These are phyloP conservation scores for Lanius ludovicianus DNA, from an alignment of 2,113 vertebrate species.

Conservation along the genomic window DNA sequence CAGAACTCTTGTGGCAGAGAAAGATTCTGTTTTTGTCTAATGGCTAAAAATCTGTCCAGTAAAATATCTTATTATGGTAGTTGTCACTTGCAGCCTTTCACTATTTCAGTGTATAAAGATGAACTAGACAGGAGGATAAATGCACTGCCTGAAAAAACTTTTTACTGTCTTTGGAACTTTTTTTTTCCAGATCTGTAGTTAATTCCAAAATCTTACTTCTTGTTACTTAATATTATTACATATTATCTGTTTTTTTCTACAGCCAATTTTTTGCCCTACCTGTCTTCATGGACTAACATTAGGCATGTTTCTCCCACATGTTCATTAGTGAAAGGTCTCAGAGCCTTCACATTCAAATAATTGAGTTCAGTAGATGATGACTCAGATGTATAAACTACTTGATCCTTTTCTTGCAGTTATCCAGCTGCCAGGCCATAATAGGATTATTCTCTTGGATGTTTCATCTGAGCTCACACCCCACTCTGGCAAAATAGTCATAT, in stretches of 20 bases:
- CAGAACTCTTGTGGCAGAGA: neutral
- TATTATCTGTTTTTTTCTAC: neutral
- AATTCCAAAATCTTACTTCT: neutral
- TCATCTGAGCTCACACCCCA: neutral
- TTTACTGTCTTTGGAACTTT: neutral
- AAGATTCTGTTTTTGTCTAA: neutral
- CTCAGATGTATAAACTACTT: constrained; percentile 28
- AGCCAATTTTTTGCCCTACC: neutral
- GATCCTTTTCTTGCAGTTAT: neutral
- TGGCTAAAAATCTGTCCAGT: neutral
- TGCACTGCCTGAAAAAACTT: neutral
- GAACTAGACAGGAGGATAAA: neutral
- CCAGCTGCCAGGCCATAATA: constrained; percentile 28
- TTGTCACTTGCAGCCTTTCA: neutral
- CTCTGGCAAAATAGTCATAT: constrained; percentile 14
- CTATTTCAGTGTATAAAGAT: neutral
- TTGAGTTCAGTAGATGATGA: constrained; percentile 29
- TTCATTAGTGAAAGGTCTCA: constrained; percentile 23
- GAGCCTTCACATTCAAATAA: neutral
- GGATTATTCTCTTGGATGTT: constrained; percentile 25
- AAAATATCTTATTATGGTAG: neutral
- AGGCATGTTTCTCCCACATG: neutral
- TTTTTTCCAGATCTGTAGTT: neutral
- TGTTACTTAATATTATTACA: neutral
- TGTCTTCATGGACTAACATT: neutral